These are phyloP conservation scores for Campodea augens DNA, from an alignment of 1,140 invertebrate genomes.

Conservation along the genomic window DNA sequence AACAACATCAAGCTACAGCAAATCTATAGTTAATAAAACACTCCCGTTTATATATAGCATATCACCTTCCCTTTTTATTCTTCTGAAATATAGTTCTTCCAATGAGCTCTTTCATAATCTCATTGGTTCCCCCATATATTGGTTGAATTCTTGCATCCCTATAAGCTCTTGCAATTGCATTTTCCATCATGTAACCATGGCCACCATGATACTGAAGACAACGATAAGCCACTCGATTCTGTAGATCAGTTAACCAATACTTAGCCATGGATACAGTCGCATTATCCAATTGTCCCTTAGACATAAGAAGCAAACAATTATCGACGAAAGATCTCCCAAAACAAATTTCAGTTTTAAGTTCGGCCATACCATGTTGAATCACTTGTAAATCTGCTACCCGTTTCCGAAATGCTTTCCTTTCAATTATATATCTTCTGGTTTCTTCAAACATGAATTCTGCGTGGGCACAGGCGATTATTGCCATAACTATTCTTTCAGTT, in stretches of 20 bases:
- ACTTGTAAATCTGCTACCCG: constrained; percentile 27
- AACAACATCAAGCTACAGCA: no score
- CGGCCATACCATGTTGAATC: constrained; percentile 30
- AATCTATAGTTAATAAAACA: no score
- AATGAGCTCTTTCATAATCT: constrained; percentile 33
- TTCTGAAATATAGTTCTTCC: constrained; percentile 16
- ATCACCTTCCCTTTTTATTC: no score
- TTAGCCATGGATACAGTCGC: constrained; percentile 29
- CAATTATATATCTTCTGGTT: constrained; percentile 25
- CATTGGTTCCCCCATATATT: constrained; percentile 32
- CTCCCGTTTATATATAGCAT: no score
- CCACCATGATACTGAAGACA: constrained; percentile 31
- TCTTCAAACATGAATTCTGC: constrained; percentile 30
- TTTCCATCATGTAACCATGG: constrained; percentile 31
- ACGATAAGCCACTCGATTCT: constrained; percentile 24
- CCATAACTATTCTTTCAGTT: constrained; percentile 28
- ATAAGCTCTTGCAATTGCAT: constrained; percentile 26
- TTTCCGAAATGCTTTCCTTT: constrained; percentile 29
- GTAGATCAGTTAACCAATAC: constrained; percentile 27
- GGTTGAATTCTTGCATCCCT: constrained; percentile 27
- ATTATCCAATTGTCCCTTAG: constrained; percentile 21
- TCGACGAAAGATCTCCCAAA: constrained; percentile 27
- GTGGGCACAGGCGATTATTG: constrained; percentile 20
- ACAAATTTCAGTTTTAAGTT: constrained; percentile 27
- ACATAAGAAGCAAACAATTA: constrained; percentile 25